Evolutionary conservation across 2,888 invertebrate species (phyloP), one percentile per base, ranked within the genome.

Genomic region (Pachycephus smyrnensis): DNA sequence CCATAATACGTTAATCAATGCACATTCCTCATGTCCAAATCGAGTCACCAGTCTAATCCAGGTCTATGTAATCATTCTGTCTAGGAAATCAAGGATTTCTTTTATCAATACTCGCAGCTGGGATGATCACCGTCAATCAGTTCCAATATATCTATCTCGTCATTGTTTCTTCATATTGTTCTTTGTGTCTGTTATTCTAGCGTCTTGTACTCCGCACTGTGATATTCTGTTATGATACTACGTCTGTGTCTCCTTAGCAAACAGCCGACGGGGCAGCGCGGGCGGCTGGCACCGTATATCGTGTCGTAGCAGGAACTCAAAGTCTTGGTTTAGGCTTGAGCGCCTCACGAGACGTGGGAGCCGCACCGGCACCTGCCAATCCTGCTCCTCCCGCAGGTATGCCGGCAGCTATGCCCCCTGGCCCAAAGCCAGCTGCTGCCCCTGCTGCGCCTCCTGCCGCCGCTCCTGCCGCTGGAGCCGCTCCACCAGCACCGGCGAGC

Each of bases 241-340:
- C 55, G 55, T 55, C 55, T 55, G 55, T 55, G 55, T 89, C 89
- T 91, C 91, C 92, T 92, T 92, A 96, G 96, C 95, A 94, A 92
- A 95, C 96, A 89, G 96, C 96, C 90, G 96, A 95, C 93, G 94
- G 95, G 91, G 94, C 96, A 93, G 96, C 96, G 88, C 94, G 96
- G 91, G 95, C 96, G 88, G 96, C 95, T 82, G 96, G 96, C 89
- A 94, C 95, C 88, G 95, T 96, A 89, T 96, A 95, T 94, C 94
- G 96, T 82, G 94, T 96, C 92, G 94, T 96, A 90, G 95, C 96
- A 86, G 94, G 94, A 90, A 96, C 96, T 84, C 95, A 96, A 93
- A 95, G 94, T 91, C 94, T 95, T 88, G 95, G 95, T 93, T 93
- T 95, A 91, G 95, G 95, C 87, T 92, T 95, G 90, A 94, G 94